Evolutionary conservation across 2,797 vertebrate genomes (phyloP), one percentile per base, ranked within the genome.

Genomic region (Enteromius treurensis): DNA sequence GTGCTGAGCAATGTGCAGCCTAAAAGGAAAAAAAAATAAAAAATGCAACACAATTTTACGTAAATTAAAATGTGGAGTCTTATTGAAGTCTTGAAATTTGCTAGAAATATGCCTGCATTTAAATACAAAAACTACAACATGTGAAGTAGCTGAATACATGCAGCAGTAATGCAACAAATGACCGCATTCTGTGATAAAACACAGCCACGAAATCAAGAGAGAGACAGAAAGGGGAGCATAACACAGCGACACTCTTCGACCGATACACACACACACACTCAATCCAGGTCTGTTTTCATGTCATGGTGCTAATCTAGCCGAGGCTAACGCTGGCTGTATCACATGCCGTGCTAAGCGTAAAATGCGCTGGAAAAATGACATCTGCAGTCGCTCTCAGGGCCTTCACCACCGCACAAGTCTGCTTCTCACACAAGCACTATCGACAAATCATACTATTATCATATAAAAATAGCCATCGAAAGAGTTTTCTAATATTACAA

Each of bases 311-410:
- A 86, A 84, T 85, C 65, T 74, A 80, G 51, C 74, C 64, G 70
- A 85, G 81, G 87, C 65, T 89, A 86, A 73, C 53, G 13, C 77
- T 78, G 62, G 69, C 83, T 86, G 82, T 76, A 85, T 90, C 83
- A 89, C 53, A 68, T 34, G 23, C 76, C 85, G 71, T 86, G 82
- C 84, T 78, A 73, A 76, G 80, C 86, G 53, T 83, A 89, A 89
- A 91, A 82, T 42, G 75, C n/a, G 14, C 69, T 64, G 51, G 65
- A 62, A 74, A 82, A 77, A 85, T 84, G 53, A 80, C 80, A 83
- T 80, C 42, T 82, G 85, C 79, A 78, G 79, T 73, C 5, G 29
- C 60, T 80, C 49, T 74, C 62, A 23, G 51, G 34, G 77, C 47
- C 74, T 82, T 51, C 70, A 65, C 34, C 19, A 69, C 23, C 64